Conservation (phyloP, 2,113 vertebrate genomes). For the Pedetes capensis region DNA sequence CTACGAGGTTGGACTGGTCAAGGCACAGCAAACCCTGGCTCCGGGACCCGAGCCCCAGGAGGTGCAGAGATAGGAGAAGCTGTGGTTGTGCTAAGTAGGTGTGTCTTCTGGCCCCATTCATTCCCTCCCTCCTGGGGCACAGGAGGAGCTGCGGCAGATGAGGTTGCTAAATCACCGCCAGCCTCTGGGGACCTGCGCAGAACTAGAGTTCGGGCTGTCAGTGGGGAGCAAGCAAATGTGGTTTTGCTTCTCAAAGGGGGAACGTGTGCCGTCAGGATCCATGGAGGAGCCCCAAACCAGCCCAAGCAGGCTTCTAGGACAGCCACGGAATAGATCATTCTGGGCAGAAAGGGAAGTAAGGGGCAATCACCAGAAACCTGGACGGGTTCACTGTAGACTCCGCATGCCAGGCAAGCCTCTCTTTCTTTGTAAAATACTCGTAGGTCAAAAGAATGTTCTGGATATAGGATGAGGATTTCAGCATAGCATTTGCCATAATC, state of each 20-base stretch:
- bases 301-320: background rate
- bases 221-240: background rate
- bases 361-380: background rate
- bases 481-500: background rate
- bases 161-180: rapidly evolving
- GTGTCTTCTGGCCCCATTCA: background rate
- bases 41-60: background rate
- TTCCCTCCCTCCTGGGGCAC: background rate
- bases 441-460: background rate
- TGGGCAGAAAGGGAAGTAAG: background rate
- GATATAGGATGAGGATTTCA: background rate
- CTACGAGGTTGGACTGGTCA: background rate
- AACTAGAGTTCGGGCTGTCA: background rate
- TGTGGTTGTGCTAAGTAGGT: background rate
- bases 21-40: background rate
- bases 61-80: background rate
- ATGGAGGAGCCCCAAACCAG: rapidly evolving
- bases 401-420: too few species aligned
- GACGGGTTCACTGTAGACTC: background rate
- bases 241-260: background rate
- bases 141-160: background rate
- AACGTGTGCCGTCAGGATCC: background rate
- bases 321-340: background rate
- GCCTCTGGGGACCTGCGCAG: too few species aligned
- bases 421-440: background rate